Conservation (phyloP, 2,888 invertebrate genomes). For the Himalopsyche tibetana region DNA sequence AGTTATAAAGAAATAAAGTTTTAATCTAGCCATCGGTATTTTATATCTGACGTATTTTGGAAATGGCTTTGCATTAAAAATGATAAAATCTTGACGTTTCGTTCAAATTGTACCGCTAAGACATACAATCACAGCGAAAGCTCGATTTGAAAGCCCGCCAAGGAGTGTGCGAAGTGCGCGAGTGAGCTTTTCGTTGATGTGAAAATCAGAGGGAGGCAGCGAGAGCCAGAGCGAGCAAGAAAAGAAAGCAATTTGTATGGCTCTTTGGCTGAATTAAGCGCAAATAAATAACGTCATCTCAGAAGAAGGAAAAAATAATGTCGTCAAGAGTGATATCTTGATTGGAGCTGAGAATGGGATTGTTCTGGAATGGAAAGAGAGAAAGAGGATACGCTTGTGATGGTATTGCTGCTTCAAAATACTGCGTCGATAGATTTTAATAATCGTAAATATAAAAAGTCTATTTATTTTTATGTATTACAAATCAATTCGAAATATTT, state of each 20-base stretch:
- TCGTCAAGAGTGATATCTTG: conserved; percentile 63
- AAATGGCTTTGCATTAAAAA: neutral
- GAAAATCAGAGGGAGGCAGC: conserved; percentile 30
- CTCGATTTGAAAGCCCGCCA: conserved; percentile 40
- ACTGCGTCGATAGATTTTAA: neutral
- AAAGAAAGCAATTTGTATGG: conserved; percentile 65
- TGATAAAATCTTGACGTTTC: conserved; percentile 5
- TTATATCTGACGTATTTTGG: too few relatives aligned
- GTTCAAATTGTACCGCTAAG: conserved; percentile 18
- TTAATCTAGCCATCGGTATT: too few relatives aligned
- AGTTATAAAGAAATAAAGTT: too few relatives aligned
- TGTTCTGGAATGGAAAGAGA: conserved; percentile 37
- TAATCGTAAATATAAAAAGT: neutral
- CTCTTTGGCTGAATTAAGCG: conserved; percentile 64
- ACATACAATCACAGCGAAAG: conserved; percentile 1
- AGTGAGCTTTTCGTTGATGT: conserved; percentile 35
- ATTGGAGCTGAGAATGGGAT: conserved; percentile 59
- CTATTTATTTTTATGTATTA: too few relatives aligned
- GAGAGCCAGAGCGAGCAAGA: conserved; percentile 46
- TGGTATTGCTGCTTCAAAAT: conserved; percentile 9
- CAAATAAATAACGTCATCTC: conserved; percentile 65
- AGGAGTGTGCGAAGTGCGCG: conserved; percentile 7
- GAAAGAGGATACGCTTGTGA: conserved; percentile 14
- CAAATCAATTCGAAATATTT: too few relatives aligned
- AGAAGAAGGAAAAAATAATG: conserved; percentile 62